phyloP scores from a whole-genome alignment of 2,888 invertebrate genomes.

The Torymus auratus region DNA sequence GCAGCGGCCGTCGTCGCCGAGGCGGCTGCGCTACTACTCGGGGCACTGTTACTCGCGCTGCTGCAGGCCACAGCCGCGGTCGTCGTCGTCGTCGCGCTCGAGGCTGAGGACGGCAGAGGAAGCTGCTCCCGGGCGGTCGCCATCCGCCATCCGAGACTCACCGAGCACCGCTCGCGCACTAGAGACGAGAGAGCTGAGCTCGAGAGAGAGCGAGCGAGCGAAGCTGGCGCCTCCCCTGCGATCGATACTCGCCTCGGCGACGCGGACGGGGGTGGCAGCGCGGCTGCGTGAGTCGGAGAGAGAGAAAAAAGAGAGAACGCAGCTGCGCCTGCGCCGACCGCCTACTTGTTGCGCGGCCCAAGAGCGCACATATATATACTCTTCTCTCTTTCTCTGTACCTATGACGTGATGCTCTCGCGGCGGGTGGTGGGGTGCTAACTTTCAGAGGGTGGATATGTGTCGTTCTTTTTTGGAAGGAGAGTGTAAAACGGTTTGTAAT shows the following conservation, averaged over 20 bases:
- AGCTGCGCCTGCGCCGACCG: not conserved
- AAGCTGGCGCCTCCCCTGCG: not conserved
- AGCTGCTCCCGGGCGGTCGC: constrained; percentile 54
- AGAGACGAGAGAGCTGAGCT: constrained; percentile 25
- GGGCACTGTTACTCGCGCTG: not conserved
- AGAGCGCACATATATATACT: not conserved
- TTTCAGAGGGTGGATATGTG: no score
- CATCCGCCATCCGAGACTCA: constrained; percentile 44
- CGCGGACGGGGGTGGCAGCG: not conserved
- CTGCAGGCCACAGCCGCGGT: not conserved
- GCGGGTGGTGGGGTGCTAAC: no score
- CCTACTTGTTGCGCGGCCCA: not conserved
- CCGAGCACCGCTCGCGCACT: constrained; percentile 31
- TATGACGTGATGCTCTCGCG: not conserved
- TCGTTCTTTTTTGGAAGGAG: no score
- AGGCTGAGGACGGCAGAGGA: constrained; percentile 19
- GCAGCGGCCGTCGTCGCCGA: constrained; percentile 24
- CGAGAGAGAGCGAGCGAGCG: constrained; percentile 6
- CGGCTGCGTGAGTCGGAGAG: not conserved
- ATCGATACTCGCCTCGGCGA: constrained; percentile 16
- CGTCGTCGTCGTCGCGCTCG: constrained; percentile 9
- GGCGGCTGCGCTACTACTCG: constrained; percentile 32
- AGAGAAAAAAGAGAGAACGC: not conserved
- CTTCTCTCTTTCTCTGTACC: not conserved
- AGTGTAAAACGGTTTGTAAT: no score